Percentiles rank a stretch among this genome's conserved stretches.
phyloP scores from a whole-genome alignment of 2,797 vertebrate species.

The Buceros bicornis region DNA sequence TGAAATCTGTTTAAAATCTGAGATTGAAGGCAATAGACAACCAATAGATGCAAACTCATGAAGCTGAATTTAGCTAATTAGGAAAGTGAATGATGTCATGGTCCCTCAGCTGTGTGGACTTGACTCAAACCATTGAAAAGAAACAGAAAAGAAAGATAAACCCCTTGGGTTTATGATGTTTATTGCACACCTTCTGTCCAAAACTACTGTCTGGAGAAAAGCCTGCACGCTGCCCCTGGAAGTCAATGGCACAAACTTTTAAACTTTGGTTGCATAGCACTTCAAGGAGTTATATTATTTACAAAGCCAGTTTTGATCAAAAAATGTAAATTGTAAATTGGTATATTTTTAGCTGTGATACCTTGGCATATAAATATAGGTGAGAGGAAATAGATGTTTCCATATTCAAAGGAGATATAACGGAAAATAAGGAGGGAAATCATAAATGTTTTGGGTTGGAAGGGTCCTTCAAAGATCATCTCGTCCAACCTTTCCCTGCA shows the following conservation, averaged over 20 bases:
- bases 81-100: neutral
- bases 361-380: neutral
- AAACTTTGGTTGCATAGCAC: neutral
- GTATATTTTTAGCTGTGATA: neutral
- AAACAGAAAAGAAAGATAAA: neutral
- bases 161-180: neutral
- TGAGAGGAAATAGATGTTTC: neutral
- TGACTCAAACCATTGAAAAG: neutral
- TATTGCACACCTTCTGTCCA: neutral
- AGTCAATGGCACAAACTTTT: neutral
- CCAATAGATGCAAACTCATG: neutral
- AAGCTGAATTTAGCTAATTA: neutral
- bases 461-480: too few species aligned
- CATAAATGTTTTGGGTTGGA: too few species aligned
- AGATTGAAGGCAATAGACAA: neutral
- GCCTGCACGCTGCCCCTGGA: accelerated
- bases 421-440: neutral
- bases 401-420: neutral
- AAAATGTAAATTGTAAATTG: neutral
- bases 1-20: neutral
- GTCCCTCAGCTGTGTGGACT: neutral
- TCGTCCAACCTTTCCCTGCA: too few species aligned
- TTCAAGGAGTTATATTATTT: neutral
- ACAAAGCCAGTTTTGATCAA: neutral
- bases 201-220: neutral